These are phyloP conservation scores for Tenthredo mesomela DNA, from an alignment of 2,888 invertebrate species.

Conservation along the genomic window DNA sequence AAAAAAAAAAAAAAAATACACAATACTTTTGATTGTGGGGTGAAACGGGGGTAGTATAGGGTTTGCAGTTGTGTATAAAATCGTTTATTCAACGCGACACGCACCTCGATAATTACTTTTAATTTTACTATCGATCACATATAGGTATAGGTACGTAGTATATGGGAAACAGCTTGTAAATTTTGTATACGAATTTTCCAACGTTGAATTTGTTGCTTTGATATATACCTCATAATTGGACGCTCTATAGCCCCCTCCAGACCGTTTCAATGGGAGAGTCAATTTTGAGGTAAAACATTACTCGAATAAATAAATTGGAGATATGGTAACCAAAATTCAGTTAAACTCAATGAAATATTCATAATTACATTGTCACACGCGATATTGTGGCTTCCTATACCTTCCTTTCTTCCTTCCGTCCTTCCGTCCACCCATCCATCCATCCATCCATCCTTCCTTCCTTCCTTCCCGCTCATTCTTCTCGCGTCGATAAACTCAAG, in stretches of 20 bases:
- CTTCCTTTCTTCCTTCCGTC: background rate
- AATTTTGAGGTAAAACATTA: background rate
- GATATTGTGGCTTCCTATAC: background rate
- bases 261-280: background rate
- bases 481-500: conserved; percentile 18
- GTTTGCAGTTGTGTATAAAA: background rate
- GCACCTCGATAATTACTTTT: conserved; percentile 37
- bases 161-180: conserved; percentile 25
- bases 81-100: conserved; percentile 38
- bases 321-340: conserved; percentile 3
- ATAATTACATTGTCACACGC: conserved; percentile 29
- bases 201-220: background rate
- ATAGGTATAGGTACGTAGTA: too few species aligned
- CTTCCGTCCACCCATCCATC: background rate
- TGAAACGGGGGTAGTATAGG: background rate
- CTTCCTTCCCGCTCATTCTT: background rate
- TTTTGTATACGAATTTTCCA: background rate
- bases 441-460: background rate
- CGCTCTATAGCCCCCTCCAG: background rate
- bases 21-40: background rate
- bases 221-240: background rate
- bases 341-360: conserved; percentile 18
- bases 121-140: conserved; percentile 46
- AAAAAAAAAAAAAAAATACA: background rate
- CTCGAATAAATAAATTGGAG: background rate